phyloP scores from a whole-genome alignment of 2,113 vertebrate genomes.

The Menidia beryllina region DNA sequence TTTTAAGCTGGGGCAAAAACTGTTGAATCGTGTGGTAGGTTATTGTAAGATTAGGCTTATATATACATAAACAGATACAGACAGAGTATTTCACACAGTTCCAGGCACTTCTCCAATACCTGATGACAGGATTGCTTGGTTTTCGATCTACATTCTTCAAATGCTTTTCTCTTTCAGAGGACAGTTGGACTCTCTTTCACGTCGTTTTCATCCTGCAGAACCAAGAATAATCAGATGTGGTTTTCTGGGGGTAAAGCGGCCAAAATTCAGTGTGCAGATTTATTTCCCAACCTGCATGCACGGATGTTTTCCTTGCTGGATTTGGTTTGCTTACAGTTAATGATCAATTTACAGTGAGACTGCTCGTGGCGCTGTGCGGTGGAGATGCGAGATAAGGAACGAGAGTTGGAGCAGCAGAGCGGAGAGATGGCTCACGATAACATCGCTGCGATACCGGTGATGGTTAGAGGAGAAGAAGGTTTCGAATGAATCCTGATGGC shows the following conservation, averaged over 20 bases:
- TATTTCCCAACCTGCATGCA: conserved; percentile 6
- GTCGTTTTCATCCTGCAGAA: conserved; percentile 8
- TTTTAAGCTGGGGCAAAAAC: neutral
- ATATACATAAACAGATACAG: conserved; percentile 19
- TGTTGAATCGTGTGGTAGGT: neutral
- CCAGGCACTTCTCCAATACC: conserved; percentile 19
- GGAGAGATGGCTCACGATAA: conserved; percentile 11
- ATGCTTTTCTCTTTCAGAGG: conserved; percentile 27
- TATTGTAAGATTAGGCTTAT: neutral
- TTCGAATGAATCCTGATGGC: too few relatives aligned
- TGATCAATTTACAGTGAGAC: conserved; percentile 46
- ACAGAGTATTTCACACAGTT: neutral
- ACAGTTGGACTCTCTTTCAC: neutral
- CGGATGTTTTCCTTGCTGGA: conserved; percentile 19
- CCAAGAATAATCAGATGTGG: neutral
- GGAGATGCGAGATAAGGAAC: conserved; percentile 20
- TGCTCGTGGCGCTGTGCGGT: conserved; percentile 4
- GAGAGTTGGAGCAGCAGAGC: neutral
- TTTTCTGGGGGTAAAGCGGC: neutral
- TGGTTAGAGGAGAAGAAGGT: neutral
- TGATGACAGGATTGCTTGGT: neutral
- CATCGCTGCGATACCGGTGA: neutral
- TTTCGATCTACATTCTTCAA: conserved; percentile 38
- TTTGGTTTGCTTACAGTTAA: conserved; percentile 28
- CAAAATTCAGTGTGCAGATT: conserved; percentile 22